phyloP scores from a whole-genome alignment of 2,888 invertebrate genomes.

The Apantesis nais region DNA sequence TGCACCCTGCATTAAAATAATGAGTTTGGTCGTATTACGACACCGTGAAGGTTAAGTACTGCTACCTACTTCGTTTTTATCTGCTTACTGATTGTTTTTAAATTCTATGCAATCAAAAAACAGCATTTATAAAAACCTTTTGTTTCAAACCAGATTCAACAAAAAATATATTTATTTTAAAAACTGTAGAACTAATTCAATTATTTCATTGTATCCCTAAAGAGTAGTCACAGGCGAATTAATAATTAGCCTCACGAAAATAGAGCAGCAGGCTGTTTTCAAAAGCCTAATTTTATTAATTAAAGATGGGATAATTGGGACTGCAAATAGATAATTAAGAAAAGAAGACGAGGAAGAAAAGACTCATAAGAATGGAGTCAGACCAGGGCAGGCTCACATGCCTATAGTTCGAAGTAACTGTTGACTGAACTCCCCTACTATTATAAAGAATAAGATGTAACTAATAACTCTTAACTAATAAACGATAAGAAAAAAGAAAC shows the following conservation, averaged over 20 bases:
- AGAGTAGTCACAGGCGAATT: neutral
- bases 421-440: too few species aligned
- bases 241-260: neutral
- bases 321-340: neutral
- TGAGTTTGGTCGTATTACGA: neutral
- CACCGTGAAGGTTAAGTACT: constrained; percentile 12
- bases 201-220: neutral
- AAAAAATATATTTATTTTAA: neutral
- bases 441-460: too few species aligned
- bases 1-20: constrained; percentile 12
- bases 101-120: neutral
- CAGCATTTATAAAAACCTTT: neutral
- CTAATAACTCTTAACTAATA: too few species aligned
- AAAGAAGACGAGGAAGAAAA: too few species aligned
- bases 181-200: neutral
- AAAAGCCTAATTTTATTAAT: neutral
- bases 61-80: neutral
- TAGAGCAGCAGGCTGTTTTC: neutral
- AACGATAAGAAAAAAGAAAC: neutral
- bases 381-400: too few species aligned
- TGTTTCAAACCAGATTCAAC: neutral
- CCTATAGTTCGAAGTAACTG: too few species aligned
- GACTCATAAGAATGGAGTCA: neutral
- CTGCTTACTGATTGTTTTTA: neutral
- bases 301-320: neutral